phyloP scores from a whole-genome alignment of 2,797 vertebrate genomes.

The Catostomus latipinnis region DNA sequence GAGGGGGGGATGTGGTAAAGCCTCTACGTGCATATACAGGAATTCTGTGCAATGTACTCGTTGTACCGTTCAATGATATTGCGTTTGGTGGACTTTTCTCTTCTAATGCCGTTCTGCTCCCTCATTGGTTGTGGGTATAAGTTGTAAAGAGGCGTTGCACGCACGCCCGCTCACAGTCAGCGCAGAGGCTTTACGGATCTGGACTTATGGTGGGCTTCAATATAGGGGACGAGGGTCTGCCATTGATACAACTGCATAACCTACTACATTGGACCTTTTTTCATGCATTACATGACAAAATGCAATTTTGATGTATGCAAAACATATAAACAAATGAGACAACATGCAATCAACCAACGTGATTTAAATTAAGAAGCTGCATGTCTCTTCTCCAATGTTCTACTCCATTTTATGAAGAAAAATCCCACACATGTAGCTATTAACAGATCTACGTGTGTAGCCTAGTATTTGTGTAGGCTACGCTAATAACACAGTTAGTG shows the following conservation, averaged over 20 bases:
- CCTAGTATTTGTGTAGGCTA: background rate
- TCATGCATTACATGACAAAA: background rate
- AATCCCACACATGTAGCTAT: background rate
- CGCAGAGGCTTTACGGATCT: background rate
- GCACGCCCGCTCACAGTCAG: constrained; percentile 66
- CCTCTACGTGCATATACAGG: constrained; percentile 72
- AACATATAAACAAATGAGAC: background rate
- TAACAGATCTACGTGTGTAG: background rate
- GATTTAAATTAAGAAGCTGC: background rate
- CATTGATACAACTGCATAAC: constrained; percentile 40
- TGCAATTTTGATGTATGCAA: background rate
- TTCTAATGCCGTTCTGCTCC: constrained; percentile 57
- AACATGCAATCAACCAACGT: background rate
- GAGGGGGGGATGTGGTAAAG: constrained; percentile 66
- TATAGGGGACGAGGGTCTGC: constrained; percentile 41
- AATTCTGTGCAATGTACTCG: constrained; percentile 76
- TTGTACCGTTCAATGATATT: constrained; percentile 75
- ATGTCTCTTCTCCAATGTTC: background rate
- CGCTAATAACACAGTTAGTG: too few relatives aligned
- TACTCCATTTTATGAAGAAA: background rate
- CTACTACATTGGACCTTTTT: constrained; percentile 6
- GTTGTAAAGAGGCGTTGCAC: constrained; percentile 76
- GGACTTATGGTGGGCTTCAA: constrained; percentile 44
- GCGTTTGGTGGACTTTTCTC: constrained; percentile 74
- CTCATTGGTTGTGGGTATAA: constrained; percentile 75